Evolutionary conservation across 2,888 invertebrate genomes (phyloP), one percentile per base, ranked within the genome.

Genomic region (Caenorhabditis angaria): DNA sequence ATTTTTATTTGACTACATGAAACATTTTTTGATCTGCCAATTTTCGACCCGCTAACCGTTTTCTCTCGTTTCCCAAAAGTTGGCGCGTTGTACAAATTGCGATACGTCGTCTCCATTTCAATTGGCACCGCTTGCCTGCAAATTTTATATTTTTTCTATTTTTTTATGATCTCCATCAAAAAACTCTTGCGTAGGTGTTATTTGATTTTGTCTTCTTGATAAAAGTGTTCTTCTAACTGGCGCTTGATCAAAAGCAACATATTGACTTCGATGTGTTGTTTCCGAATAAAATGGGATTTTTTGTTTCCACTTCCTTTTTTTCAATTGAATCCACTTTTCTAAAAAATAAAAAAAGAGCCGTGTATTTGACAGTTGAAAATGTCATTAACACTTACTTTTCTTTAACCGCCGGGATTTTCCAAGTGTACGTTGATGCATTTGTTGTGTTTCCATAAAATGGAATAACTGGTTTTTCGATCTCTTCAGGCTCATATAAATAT

Each of bases 361-460:
- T n/a, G n/a, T n/a, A 35, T 35, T 35, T 10, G 14, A 35, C 6
- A 35, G 35, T 10, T 18, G 3, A 4, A n/a, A 51, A 18, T 22
- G 47, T 28, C 27, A 27, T 3, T 47, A 3, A 14, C 24, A 41
- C 55, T 62, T 60, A 66, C 55, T 56, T 61, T 32, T 65, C 68
- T 4, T 55, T 35, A n/a, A 10, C 53, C 24, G 60, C 55, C 2
- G 74, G 66, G 51, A 61, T 60, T 61, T 75, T 75, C 74, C 74
- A 75, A 47, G 74, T 75, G 54, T 75, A 75, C 6, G 50, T 56
- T 1, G 61, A 29, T 35, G 57, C 61, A 27, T 64, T 70, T 1
- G 74, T 75, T 2, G 74, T 75, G 8, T 61, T 59, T 5, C 67
- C 70, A 29, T 75, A 75, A 35, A 75, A 75, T 10, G 70, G 70